phyloP scores from a whole-genome alignment of 2,888 invertebrate genomes.

The Ephialtes manifestator region DNA sequence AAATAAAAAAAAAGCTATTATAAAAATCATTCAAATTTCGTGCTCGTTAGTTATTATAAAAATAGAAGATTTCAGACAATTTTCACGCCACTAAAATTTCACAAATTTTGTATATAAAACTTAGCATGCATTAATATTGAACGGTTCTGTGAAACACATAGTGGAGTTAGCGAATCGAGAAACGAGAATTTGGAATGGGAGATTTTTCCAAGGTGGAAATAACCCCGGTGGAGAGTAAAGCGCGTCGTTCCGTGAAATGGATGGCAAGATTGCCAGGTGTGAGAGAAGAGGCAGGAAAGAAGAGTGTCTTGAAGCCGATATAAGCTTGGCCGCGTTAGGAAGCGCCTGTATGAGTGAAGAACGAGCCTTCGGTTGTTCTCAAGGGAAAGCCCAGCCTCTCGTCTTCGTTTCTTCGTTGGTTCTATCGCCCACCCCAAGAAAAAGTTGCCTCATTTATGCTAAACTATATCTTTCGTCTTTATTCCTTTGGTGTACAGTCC shows the following conservation, averaged over 20 bases:
- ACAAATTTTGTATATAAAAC: background rate
- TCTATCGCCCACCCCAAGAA: constrained; percentile 62
- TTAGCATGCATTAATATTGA: background rate
- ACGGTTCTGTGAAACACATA: background rate
- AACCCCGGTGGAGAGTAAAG: constrained; percentile 73
- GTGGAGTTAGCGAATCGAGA: constrained; percentile 26
- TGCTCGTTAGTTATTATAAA: too few species aligned
- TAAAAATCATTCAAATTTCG: too few species aligned
- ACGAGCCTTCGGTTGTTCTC: constrained; percentile 61
- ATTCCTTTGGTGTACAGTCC: constrained; percentile 55
- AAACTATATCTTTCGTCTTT: constrained; percentile 76
- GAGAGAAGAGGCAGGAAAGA: constrained; percentile 44
- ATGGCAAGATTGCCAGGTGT: constrained; percentile 72
- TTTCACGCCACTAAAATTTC: too few species aligned
- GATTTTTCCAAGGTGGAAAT: constrained; percentile 67
- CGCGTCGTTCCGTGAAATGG: constrained; percentile 74
- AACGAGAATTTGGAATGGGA: constrained; percentile 38
- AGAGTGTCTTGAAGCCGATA: constrained; percentile 49
- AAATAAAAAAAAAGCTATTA: too few species aligned
- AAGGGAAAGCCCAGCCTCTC: constrained; percentile 47
- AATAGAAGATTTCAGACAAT: too few species aligned
- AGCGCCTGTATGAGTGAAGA: constrained; percentile 39
- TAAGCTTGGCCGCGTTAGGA: constrained; percentile 43
- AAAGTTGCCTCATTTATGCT: constrained; percentile 81
- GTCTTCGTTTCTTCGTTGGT: constrained; percentile 42